Evolutionary conservation across 2,797 vertebrate genomes (phyloP).

Genomic region (Trematomus bernacchii): DNA sequence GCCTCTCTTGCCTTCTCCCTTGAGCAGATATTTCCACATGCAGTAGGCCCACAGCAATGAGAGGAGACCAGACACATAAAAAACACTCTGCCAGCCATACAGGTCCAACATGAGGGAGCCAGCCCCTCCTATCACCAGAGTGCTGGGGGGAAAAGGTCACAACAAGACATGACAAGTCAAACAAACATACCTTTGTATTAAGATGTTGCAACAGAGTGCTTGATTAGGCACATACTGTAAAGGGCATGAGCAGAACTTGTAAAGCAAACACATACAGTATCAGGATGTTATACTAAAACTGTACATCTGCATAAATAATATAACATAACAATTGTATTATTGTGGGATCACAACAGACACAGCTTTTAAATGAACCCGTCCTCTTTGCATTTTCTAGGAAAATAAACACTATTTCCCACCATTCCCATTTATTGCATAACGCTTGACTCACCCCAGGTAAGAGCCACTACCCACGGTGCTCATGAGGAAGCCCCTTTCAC

Average conservation of each 20-base stretch:
- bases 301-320: not conserved
- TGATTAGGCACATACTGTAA: not conserved
- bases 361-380: not conserved
- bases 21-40: slow-evolving; percentile 93
- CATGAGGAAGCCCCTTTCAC: slow-evolving; percentile 93
- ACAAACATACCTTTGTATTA: slow-evolving; percentile 6
- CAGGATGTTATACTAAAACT: not conserved
- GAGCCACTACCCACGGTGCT: slow-evolving; percentile 95
- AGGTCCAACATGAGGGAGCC: slow-evolving; percentile 94
- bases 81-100: slow-evolving; percentile 95
- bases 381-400: not conserved
- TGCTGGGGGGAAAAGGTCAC: slow-evolving; percentile 76
- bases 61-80: slow-evolving; percentile 93
- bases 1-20: slow-evolving; percentile 86
- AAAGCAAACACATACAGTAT: not conserved
- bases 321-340: not conserved
- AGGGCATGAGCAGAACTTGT: not conserved
- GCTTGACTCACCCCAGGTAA: slow-evolving; percentile 92
- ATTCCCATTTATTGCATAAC: slow-evolving; percentile 27
- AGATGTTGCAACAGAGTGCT: not conserved
- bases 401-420: not conserved
- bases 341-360: not conserved
- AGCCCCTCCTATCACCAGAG: slow-evolving; percentile 90
- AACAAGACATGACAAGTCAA: slow-evolving; percentile 18
- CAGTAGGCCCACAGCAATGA: slow-evolving; percentile 94